These are phyloP conservation scores for Anoplius nigerrimus DNA, from an alignment of 2,888 invertebrate genomes.

Conservation along the genomic window DNA sequence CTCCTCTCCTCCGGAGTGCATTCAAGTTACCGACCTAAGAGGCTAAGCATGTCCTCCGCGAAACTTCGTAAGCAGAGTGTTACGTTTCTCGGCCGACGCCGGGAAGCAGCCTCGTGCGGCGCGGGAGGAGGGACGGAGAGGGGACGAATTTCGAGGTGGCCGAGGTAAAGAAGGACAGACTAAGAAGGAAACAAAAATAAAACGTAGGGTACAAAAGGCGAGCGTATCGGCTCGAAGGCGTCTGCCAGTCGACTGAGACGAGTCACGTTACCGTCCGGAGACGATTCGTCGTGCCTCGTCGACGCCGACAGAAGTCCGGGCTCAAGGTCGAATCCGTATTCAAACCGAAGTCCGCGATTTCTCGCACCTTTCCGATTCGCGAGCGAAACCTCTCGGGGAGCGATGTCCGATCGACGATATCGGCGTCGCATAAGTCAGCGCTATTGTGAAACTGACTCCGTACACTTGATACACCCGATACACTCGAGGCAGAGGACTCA, in stretches of 20 bases:
- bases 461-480: no score
- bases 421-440: no score
- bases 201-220: conserved; percentile 17
- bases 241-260: conserved; percentile 20
- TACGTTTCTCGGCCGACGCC: background rate
- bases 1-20: background rate
- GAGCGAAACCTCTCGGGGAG: no score
- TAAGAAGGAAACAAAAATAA: conserved; percentile 5
- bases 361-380: no score
- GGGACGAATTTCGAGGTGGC: background rate
- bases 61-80: conserved; percentile 3
- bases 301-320: conserved; percentile 1
- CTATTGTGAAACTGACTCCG: no score
- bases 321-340: conserved; percentile 16
- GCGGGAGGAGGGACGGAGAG: background rate
- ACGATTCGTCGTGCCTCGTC: conserved; percentile 28
- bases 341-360: no score
- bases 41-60: background rate
- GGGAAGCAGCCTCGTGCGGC: background rate
- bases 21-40: conserved; percentile 7
- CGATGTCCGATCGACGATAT: no score
- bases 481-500: no score
- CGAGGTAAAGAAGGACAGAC: background rate
- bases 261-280: conserved; percentile 30
- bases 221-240: conserved; percentile 21